A percentile compares a stretch with the other conserved stretches of the same genome.
Evolutionary conservation across 2,797 vertebrate genomes (phyloP).

Genomic region (Anisognathus igniventris): DNA sequence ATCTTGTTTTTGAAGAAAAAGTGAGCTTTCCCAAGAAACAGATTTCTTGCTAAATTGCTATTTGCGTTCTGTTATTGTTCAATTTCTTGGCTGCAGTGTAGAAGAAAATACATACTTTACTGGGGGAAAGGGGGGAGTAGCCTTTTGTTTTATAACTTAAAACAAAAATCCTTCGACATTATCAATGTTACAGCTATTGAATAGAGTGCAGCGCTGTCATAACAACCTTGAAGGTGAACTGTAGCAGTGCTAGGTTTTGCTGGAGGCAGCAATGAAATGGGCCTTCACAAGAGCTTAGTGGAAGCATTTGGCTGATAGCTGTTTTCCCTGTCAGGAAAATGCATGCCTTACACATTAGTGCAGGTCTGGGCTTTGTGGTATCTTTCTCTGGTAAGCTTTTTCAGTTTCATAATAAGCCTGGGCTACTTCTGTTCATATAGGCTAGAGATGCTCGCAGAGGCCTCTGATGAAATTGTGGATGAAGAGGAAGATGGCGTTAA

Average conservation of each 20-base stretch:
- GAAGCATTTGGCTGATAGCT: not conserved
- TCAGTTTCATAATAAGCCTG: not conserved
- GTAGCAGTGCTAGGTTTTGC: not conserved
- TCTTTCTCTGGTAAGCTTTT: not conserved
- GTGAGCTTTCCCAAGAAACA: not conserved
- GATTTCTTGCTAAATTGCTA: not conserved
- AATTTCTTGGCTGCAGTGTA: not conserved
- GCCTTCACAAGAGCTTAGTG: not conserved
- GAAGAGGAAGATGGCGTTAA: conserved; percentile 46
- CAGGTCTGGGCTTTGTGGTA: not conserved
- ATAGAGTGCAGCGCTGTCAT: not conserved
- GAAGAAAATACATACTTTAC: not conserved
- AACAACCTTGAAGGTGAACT: not conserved
- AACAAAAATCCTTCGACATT: not conserved
- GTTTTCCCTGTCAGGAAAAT: not conserved
- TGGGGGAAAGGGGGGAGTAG: not conserved
- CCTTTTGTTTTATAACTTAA: not conserved
- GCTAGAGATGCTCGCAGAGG: conserved; percentile 69
- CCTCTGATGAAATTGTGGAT: conserved; percentile 40
- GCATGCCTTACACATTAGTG: not conserved
- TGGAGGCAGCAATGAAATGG: not conserved
- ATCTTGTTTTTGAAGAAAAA: not conserved
- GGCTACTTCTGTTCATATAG: conserved; percentile 47
- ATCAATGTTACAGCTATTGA: not conserved
- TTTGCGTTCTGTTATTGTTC: not conserved